Percentiles rank a stretch among this genome's conserved stretches.
Conservation (phyloP, 2,797 vertebrate species). For the Ceyx erithaca region DNA sequence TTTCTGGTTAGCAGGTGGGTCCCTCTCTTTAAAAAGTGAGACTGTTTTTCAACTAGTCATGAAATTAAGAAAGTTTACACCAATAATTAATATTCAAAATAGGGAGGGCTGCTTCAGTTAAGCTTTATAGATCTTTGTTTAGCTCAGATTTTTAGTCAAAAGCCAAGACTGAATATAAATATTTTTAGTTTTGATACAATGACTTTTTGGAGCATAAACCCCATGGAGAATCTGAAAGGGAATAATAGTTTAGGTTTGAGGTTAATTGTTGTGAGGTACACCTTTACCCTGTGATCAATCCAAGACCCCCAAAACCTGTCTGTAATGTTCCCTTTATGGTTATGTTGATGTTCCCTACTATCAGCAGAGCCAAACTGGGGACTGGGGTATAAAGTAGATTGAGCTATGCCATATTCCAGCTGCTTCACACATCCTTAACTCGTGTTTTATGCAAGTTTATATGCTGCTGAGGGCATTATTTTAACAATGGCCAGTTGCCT, state of each 20-base stretch:
- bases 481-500: background rate
- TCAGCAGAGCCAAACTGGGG: background rate
- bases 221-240: background rate
- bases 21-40: background rate
- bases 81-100: background rate
- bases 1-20: background rate
- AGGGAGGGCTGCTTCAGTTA: background rate
- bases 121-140: background rate
- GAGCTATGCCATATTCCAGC: background rate
- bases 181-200: background rate
- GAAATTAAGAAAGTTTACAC: background rate
- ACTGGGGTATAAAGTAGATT: background rate
- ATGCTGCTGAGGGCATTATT: background rate
- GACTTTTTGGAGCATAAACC: background rate
- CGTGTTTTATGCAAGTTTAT: conserved; percentile 17
- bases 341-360: background rate
- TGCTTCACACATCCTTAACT: conserved; percentile 17
- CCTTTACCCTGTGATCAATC: background rate
- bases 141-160: background rate
- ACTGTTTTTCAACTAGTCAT: background rate
- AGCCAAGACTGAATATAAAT: background rate
- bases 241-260: background rate
- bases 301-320: background rate
- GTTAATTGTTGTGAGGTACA: background rate
- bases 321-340: background rate